Evolutionary conservation across 1,140 invertebrate genomes (phyloP).

Genomic region (Drosophila lini): DNA sequence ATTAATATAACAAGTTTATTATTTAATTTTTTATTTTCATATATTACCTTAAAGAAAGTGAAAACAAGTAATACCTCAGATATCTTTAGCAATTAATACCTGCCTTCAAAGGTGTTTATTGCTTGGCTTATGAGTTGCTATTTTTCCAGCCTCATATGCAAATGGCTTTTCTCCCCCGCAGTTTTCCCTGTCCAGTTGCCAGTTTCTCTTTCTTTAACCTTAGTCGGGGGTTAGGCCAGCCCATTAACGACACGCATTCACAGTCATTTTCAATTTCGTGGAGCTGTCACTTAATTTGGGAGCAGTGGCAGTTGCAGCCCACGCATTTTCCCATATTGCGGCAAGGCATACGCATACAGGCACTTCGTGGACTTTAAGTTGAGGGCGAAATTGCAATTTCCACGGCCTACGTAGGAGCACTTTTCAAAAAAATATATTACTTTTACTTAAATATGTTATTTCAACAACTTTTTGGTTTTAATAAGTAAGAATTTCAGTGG

Average conservation of each 20-base stretch:
- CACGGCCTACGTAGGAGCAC: slow-evolving; percentile 47
- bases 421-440: background rate
- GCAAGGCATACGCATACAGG: slow-evolving; percentile 22
- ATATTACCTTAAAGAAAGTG: background rate
- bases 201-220: slow-evolving; percentile 65
- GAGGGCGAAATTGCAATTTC: slow-evolving; percentile 68
- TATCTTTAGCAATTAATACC: slow-evolving; percentile 1
- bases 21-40: background rate
- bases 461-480: background rate
- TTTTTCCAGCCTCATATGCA: slow-evolving; percentile 28
- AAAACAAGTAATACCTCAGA: background rate
- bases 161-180: slow-evolving; percentile 50
- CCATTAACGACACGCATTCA: slow-evolving; percentile 78
- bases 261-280: slow-evolving; percentile 74
- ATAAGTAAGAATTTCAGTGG: background rate
- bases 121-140: slow-evolving; percentile 17
- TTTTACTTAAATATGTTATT: background rate
- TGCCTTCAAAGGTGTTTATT: slow-evolving; percentile 19
- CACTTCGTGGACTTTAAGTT: slow-evolving; percentile 4
- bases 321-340: slow-evolving; percentile 25
- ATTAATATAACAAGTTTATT: background rate
- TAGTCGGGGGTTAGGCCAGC: slow-evolving; percentile 58
- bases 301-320: slow-evolving; percentile 66
- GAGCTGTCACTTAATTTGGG: slow-evolving; percentile 77
- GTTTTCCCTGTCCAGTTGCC: slow-evolving; percentile 28